Conservation (phyloP, 2,797 vertebrate species). For the Anguilla marmorata region DNA sequence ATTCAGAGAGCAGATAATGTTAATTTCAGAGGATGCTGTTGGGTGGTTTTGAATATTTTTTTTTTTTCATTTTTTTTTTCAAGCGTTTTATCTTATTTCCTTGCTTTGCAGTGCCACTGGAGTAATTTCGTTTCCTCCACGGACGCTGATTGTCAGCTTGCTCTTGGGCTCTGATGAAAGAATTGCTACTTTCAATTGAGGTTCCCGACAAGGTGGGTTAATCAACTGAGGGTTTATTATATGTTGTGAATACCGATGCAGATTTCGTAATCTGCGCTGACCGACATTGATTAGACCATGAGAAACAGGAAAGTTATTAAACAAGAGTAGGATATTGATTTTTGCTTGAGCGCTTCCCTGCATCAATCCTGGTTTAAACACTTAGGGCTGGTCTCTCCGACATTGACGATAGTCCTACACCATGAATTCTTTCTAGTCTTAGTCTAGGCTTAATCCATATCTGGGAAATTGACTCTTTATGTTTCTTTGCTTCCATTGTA, state of each 20-base stretch:
- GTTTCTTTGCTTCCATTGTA: background rate
- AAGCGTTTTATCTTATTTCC: background rate
- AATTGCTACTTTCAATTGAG: background rate
- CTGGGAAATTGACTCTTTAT: background rate
- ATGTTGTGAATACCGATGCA: background rate
- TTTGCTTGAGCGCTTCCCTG: background rate
- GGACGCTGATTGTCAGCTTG: background rate
- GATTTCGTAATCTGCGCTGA: background rate
- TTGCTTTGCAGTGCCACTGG: background rate
- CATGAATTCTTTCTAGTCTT: too few species aligned
- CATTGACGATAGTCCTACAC: too few species aligned
- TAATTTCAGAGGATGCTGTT: background rate
- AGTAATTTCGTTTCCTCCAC: background rate
- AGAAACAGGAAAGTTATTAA: background rate
- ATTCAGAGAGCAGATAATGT: background rate
- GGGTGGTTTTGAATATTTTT: background rate
- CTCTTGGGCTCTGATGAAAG: background rate
- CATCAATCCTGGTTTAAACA: background rate
- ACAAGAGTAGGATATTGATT: background rate
- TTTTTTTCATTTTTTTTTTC: background rate
- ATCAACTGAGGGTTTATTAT: background rate
- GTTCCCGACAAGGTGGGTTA: background rate
- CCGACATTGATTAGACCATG: slow-evolving; percentile 7
- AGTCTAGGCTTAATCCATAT: too few species aligned
- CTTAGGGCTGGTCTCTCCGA: too few species aligned